These are phyloP conservation scores for Lasius platythorax DNA, from an alignment of 2,888 invertebrate genomes.

Conservation along the genomic window DNA sequence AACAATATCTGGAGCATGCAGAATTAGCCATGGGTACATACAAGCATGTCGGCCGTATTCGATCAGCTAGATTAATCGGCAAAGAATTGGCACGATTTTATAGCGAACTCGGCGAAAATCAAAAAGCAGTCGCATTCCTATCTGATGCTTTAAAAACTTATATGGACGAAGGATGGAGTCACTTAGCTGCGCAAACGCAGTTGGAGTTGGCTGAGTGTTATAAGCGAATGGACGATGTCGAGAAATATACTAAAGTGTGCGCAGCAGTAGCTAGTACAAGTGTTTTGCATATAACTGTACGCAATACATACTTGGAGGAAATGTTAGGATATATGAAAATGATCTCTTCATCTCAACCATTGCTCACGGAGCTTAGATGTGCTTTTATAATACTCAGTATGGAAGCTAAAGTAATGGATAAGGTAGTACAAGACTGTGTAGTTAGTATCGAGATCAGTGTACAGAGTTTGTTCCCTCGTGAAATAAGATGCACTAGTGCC, in stretches of 20 bases:
- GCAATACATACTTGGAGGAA: conserved; percentile 93
- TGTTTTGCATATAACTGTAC: conserved; percentile 91
- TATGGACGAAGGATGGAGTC: conserved; percentile 95
- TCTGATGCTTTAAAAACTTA: conserved; percentile 95
- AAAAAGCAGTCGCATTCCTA: conserved; percentile 96
- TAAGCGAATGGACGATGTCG: conserved; percentile 92
- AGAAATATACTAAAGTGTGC: conserved; percentile 92
- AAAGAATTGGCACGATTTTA: conserved; percentile 96
- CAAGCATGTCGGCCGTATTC: conserved; percentile 93
- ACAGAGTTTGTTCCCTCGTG: conserved; percentile 89
- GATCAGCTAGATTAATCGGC: conserved; percentile 96
- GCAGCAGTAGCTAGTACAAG: conserved; percentile 92
- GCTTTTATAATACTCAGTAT: conserved; percentile 88
- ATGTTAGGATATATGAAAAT: conserved; percentile 90
- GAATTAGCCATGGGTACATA: conserved; percentile 98
- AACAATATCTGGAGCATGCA: conserved; percentile 96
- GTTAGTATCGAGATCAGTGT: conserved; percentile 88
- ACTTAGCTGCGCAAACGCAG: conserved; percentile 93
- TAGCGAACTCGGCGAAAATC: conserved; percentile 93
- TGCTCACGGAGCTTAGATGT: conserved; percentile 87
- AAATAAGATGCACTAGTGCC: conserved; percentile 89
- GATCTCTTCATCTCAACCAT: conserved; percentile 86
- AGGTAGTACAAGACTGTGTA: conserved; percentile 88
- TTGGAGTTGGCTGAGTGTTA: conserved; percentile 95
- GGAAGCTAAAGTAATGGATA: conserved; percentile 87